Percentiles rank a stretch among this genome's conserved stretches.
These are phyloP conservation scores for Temnothorax longispinosus DNA, from an alignment of 1,140 invertebrate genomes.

Conservation along the genomic window DNA sequence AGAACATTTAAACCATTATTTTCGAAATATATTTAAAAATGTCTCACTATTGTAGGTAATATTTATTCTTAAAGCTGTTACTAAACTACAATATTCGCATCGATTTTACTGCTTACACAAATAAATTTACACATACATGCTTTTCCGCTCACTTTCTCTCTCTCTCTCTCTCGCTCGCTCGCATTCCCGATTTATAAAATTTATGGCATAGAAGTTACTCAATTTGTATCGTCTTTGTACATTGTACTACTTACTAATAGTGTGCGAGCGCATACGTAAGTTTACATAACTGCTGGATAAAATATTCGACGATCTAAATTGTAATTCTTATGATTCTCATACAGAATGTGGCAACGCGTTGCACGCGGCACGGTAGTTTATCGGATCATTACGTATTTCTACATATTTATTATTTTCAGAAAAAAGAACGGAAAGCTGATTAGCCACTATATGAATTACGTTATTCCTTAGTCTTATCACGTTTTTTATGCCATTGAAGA, in stretches of 20 bases:
- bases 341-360: too few species aligned
- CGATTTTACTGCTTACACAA: background rate
- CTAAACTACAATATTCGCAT: background rate
- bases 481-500: background rate
- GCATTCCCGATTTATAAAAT: conserved; percentile 37
- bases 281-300: conserved; percentile 14
- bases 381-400: too few species aligned
- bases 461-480: background rate
- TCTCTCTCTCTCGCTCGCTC: background rate
- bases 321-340: too few species aligned
- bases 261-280: conserved; percentile 15
- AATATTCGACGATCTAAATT: conserved; percentile 5
- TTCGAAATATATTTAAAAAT: background rate
- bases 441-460: background rate
- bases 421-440: background rate
- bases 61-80: conserved; percentile 27
- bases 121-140: conserved; percentile 15
- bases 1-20: too few species aligned
- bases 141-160: background rate
- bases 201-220: conserved; percentile 18
- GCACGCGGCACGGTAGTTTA: too few species aligned
- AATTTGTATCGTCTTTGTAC: background rate
- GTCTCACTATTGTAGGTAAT: background rate
- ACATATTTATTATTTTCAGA: too few species aligned
- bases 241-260: background rate